Conservation (phyloP, 1,140 invertebrate species). For the Triops cancriformis region DNA sequence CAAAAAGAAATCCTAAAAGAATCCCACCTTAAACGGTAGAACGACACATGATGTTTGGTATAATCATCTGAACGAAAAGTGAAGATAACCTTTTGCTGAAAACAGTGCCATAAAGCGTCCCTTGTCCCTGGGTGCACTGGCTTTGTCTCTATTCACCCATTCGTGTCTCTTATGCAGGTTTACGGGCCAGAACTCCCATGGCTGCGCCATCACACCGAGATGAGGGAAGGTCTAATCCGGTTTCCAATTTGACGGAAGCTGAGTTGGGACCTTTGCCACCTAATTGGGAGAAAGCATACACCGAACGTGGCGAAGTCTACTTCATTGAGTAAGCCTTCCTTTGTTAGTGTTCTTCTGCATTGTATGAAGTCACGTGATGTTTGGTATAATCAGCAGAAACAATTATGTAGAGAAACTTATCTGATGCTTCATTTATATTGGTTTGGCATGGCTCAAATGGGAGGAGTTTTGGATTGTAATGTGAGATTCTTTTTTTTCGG, state of each 20-base stretch:
- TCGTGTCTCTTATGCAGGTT: background rate
- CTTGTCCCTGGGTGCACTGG: too few species aligned
- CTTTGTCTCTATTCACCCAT: background rate
- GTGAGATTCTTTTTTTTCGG: slow-evolving; percentile 23
- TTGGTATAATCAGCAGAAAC: slow-evolving; percentile 15
- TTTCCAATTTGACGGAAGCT: slow-evolving; percentile 30
- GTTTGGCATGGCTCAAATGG: too few species aligned
- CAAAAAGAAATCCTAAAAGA: background rate
- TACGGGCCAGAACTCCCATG: slow-evolving; percentile 26
- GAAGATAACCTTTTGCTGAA: too few species aligned
- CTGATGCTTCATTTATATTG: background rate
- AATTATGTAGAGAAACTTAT: background rate
- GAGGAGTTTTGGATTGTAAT: too few species aligned
- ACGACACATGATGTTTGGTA: too few species aligned
- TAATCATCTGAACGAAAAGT: too few species aligned
- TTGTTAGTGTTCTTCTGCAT: background rate
- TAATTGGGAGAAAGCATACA: slow-evolving; percentile 96
- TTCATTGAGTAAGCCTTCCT: slow-evolving; percentile 86
- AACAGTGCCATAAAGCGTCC: too few species aligned
- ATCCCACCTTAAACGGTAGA: background rate
- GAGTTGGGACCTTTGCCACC: slow-evolving; percentile 79
- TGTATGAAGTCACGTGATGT: background rate
- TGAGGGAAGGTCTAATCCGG: slow-evolving; percentile 25
- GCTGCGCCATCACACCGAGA: slow-evolving; percentile 20
- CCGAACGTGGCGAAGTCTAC: slow-evolving; percentile 91